phyloP scores from a whole-genome alignment of 1,140 invertebrate genomes.

The Idris sp. region DNA sequence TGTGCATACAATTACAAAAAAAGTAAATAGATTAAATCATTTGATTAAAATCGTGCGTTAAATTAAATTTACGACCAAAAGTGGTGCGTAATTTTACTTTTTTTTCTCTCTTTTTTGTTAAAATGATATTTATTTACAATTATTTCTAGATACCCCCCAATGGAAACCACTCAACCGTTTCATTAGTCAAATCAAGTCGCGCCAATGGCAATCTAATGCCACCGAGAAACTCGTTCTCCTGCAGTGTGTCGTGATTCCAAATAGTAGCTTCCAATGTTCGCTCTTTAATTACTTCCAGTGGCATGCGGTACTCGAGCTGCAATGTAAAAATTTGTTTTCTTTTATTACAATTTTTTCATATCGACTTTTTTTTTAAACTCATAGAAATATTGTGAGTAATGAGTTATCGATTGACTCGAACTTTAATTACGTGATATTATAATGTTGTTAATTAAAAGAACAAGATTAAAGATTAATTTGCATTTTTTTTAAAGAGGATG shows the following conservation, averaged over 20 bases:
- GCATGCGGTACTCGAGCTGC: conserved; percentile 77
- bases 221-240: conserved; percentile 96
- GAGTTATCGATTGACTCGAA: conserved; percentile 20
- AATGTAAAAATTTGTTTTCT: conserved; percentile 13
- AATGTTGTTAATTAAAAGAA: too few species aligned
- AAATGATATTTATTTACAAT: conserved; percentile 49
- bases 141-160: conserved; percentile 80
- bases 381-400: conserved; percentile 20
- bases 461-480: too few species aligned
- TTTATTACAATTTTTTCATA: too few species aligned
- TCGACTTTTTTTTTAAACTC: too few species aligned
- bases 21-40: neutral
- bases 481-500: conserved; percentile 7
- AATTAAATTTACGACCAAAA: too few species aligned
- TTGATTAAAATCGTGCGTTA: neutral
- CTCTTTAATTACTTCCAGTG: conserved; percentile 87
- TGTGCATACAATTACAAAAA: too few species aligned
- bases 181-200: conserved; percentile 85
- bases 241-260: conserved; percentile 96
- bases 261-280: conserved; percentile 92
- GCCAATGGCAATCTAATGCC: conserved; percentile 88
- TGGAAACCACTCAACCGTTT: conserved; percentile 89
- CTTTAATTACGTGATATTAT: too few species aligned
- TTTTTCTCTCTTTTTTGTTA: conserved; percentile 14
- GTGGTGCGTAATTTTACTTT: conserved; percentile 4